phyloP scores from a whole-genome alignment of 2,113 vertebrate species.

The Daphoenositta chrysoptera region DNA sequence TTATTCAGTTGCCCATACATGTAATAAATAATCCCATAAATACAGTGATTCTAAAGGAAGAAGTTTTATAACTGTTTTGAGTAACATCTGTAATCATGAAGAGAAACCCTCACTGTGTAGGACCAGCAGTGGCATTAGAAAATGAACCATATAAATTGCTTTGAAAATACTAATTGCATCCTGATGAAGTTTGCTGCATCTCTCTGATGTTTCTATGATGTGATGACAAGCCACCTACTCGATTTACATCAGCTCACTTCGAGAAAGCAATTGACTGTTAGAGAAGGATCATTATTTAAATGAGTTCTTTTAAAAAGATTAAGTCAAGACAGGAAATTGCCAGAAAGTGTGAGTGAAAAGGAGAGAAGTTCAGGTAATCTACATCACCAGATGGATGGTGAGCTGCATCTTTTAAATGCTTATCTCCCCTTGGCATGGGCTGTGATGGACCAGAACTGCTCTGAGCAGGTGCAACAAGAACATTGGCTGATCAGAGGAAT shows the following conservation, averaged over 20 bases:
- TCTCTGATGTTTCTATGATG: neutral
- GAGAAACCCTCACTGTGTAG: neutral
- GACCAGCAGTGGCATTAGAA: neutral
- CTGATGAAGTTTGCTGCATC: neutral
- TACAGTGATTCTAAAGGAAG: neutral
- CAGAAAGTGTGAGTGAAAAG: constrained; percentile 12
- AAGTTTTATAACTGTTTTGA: neutral
- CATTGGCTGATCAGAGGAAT: neutral
- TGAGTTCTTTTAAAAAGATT: constrained; percentile 29
- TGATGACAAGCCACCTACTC: constrained; percentile 19
- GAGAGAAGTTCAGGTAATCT: neutral
- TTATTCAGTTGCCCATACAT: neutral
- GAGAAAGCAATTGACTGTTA: constrained; percentile 30
- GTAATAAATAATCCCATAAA: neutral
- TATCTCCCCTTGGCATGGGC: neutral
- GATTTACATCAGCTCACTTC: constrained; percentile 16
- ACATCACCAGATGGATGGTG: rapidly evolving
- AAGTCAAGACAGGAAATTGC: constrained; percentile 35
- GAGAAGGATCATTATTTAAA: constrained; percentile 51
- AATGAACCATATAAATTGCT: neutral
- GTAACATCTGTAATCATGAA: neutral
- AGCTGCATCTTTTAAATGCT: neutral
- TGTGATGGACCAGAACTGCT: neutral
- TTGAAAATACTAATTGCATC: constrained; percentile 8
- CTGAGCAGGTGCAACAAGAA: neutral